Evolutionary conservation across 2,888 invertebrate genomes (phyloP), one percentile per base, ranked within the genome.

Genomic region (Monopis laevigella): DNA sequence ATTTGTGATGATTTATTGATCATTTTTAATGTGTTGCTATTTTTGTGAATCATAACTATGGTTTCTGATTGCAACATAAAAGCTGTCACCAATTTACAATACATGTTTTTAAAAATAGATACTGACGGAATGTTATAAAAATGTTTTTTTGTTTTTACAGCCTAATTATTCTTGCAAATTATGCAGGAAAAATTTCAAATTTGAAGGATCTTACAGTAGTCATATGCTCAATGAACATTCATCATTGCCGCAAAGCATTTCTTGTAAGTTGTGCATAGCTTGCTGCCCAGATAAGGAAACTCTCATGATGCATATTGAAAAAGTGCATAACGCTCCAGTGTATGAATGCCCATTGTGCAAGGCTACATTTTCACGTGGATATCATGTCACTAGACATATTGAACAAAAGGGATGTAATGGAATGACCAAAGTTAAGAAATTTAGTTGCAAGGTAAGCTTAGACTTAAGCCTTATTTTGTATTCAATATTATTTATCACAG

Each of bases 131-230:
- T n/a, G n/a, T n/a, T n/a, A n/a, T n/a, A n/a, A n/a, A n/a, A n/a
- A n/a, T n/a, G n/a, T n/a, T n/a, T n/a, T n/a, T n/a, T n/a, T n/a
- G n/a, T n/a, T 45, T 16, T 55, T 53, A 45, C 48, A 60, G 58
- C 41, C 51, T 26, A 30, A 51, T 11, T 63, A 48, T 41, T 58
- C 53, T 47, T 86, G 86, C 47, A 62, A 65, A 2, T 66, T 85
- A 48, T 94, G 93, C 54, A 82, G 84, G 8, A 89, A 92, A 57
- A 84, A 87, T 2, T 93, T 92, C 56, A 85, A 87, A 54, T 85
- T 88, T 24, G 82, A 86, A 56, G 75, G 84, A 17, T 88, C 86
- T 49, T 82, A 87, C 45, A 82, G 85, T 35, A 80, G 86, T 5
- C 93, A 93, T 62, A 64, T 82, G 11, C 73, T 83, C 39, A 84